Base-by-base conservation (phyloP, 2,797 vertebrate genomes). In the Leptatherina wallacei region DNA sequence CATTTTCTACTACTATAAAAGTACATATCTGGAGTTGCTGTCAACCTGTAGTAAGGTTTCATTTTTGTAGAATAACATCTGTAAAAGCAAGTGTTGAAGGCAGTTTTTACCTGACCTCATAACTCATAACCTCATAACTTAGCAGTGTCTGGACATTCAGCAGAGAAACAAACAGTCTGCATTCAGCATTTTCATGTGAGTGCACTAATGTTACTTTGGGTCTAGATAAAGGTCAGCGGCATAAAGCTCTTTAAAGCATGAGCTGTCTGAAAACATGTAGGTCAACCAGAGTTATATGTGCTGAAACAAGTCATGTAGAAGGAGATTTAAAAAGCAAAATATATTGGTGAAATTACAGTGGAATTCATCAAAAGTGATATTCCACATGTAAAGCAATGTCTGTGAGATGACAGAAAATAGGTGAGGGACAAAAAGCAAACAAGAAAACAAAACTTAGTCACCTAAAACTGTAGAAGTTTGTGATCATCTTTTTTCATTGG, bases 151-250 rank as follows among this genome's bases (percentile, higher is more conserved):
- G 52, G 52, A 81, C 70, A 56, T 62, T 68, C 6, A 59, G 42
- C 54, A 30, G 27, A 64, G n/a, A 61, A 12, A 27, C 40, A 52
- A 42, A 69, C 32, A 11, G 22, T 66, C 67, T 73, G 38, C 61
- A 81, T 75, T 75, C 65, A 40, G 73, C 49, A 78, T 88, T 85
- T 84, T 76, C 79, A 88, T 75, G 58, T 61, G 59, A 75, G 69
- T 2, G 0, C 55, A 14, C 65, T 51, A 30, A 36, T 82, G 69
- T 82, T 74, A 36, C 74, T 88, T 7, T 60, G 63, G 59, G 70
- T 81, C 66, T 30, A 70, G 75, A 74, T 69, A 84, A 85, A 90
- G 88, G 86, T 89, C 86, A 85, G 51, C 20, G 60, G 51, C 18
- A 13, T 62, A 36, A 54, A 71, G 81, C 71, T 84, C 69, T 79